Percentiles rank a stretch among this genome's conserved stretches.
These are phyloP conservation scores for Trachythela sp. DNA, from an alignment of 64 coral and sea anemone genomes.

Conservation along the genomic window DNA sequence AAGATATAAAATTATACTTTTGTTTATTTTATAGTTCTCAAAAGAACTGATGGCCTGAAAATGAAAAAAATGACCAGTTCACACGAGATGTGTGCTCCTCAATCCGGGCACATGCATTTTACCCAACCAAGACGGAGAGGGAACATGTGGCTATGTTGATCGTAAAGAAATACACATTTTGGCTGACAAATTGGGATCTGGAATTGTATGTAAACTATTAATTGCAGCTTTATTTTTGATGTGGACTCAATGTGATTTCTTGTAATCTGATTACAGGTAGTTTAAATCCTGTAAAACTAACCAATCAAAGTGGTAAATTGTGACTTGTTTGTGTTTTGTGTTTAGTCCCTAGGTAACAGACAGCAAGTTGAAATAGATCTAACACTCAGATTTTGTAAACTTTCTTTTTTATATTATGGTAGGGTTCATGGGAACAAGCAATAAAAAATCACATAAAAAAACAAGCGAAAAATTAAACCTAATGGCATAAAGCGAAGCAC, in stretches of 20 bases:
- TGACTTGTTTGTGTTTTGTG: background rate
- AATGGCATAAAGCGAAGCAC: background rate
- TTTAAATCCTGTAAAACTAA: too few species aligned
- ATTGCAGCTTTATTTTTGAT: background rate
- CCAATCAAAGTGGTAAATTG: too few species aligned
- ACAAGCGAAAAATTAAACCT: background rate
- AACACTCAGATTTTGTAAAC: background rate
- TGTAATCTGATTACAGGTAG: background rate
- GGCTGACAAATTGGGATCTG: constrained; percentile 8
- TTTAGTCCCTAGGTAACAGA: background rate
- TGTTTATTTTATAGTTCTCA: background rate
- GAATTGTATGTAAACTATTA: background rate
- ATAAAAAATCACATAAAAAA: background rate
- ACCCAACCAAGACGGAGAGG: background rate
- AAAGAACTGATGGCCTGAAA: constrained; percentile 1
- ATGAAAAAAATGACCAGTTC: background rate
- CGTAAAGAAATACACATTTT: constrained; percentile 8
- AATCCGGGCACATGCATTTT: constrained; percentile 7
- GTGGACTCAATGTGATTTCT: background rate
- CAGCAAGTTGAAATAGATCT: background rate
- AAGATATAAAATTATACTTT: background rate
- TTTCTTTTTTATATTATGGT: background rate
- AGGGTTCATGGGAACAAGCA: constrained; percentile 3
- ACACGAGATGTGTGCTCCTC: background rate
- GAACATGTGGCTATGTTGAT: background rate